These are phyloP conservation scores for Aplidium turbinatum DNA, from an alignment of 23 tunicate genomes.

Conservation along the genomic window DNA sequence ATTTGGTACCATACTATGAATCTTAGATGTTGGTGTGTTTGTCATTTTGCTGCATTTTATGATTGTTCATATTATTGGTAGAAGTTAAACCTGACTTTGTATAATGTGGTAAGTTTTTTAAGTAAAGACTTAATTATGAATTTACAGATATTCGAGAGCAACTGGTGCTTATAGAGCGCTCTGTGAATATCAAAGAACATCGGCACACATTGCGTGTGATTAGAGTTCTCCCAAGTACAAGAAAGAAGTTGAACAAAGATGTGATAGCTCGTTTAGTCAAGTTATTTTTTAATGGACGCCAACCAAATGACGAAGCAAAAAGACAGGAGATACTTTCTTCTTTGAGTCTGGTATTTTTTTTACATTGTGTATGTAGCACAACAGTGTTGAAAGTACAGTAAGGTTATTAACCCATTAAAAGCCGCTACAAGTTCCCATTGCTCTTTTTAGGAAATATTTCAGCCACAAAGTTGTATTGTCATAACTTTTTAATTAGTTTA, in stretches of 20 bases:
- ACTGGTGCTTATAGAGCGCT: slow-evolving; percentile 53
- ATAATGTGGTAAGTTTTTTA: neutral
- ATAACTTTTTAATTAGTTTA: too few species aligned
- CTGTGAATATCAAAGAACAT: slow-evolving; percentile 61
- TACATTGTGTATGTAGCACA: neutral
- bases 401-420: too few species aligned
- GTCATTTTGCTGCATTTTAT: too few species aligned
- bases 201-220: slow-evolving; percentile 71
- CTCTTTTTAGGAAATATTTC: too few species aligned
- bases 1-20: neutral
- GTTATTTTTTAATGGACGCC: slow-evolving; percentile 70
- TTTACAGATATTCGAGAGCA: slow-evolving; percentile 71
- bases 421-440: too few species aligned
- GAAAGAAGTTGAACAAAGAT: slow-evolving; percentile 47
- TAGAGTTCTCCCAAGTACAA: slow-evolving; percentile 63
- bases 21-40: too few species aligned
- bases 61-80: too few species aligned
- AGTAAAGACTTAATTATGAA: neutral
- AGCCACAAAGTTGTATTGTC: too few species aligned
- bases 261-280: slow-evolving; percentile 35
- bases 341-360: slow-evolving; percentile 44
- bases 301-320: slow-evolving; percentile 54
- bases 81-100: neutral
- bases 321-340: slow-evolving; percentile 51
- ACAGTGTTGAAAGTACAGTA: neutral